Percentiles rank a stretch among this genome's conserved stretches.
Evolutionary conservation across 2,797 vertebrate genomes (phyloP).

Genomic region (Sitta carolinensis): DNA sequence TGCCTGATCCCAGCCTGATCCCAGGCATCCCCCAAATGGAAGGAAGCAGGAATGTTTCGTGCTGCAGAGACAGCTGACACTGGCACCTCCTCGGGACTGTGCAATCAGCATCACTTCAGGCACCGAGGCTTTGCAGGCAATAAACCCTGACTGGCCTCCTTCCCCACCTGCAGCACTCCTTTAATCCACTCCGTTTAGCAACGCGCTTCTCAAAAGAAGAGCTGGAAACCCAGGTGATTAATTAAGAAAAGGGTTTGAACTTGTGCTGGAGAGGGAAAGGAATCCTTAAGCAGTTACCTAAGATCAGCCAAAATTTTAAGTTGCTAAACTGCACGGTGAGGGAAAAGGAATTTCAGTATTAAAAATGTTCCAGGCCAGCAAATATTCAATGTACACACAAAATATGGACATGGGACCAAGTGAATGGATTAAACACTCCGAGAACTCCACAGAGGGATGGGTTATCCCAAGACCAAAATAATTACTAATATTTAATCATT

Average conservation of each 20-base stretch:
- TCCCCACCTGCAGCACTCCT: constrained; percentile 47
- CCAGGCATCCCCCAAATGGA: not conserved
- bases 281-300: not conserved
- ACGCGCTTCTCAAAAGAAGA: not conserved
- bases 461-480: not conserved
- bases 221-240: constrained; percentile 39
- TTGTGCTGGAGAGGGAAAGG: not conserved
- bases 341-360: not conserved
- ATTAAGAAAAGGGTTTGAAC: not conserved
- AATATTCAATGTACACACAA: not conserved
- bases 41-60: not conserved
- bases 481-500: too few species aligned
- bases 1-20: not conserved
- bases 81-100: not conserved
- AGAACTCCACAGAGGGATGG: not conserved
- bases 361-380: not conserved
- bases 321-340: not conserved
- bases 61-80: not conserved
- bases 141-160: constrained; percentile 5
- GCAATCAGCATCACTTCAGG: constrained; percentile 24
- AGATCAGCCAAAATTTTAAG: not conserved
- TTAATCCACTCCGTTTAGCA: constrained; percentile 21
- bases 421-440: not conserved
- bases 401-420: not conserved
- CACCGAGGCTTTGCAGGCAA: constrained; percentile 25